A percentile compares a stretch with the other conserved stretches of the same genome.
Conservation (phyloP, 2,797 vertebrate species). For the Pseudochirops corinnae region DNA sequence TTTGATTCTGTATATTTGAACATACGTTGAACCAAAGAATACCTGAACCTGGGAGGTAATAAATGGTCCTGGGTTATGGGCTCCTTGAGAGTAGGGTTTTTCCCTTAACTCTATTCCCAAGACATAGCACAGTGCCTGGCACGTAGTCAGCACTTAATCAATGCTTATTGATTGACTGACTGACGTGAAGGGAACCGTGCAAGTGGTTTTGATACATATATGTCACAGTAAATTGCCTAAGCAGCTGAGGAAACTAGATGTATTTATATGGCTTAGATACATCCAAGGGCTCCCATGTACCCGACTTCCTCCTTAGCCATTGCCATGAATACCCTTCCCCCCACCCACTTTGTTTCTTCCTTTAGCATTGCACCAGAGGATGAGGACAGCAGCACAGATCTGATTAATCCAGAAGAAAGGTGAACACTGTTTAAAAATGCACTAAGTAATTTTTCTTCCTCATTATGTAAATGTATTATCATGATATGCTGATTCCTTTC, state of each 20-base stretch:
- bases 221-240: constrained; percentile 11
- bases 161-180: background rate
- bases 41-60: background rate
- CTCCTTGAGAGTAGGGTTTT: background rate
- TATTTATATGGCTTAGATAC: background rate
- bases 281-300: background rate
- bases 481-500: constrained; percentile 63
- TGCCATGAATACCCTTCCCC: background rate
- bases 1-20: background rate
- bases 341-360: background rate
- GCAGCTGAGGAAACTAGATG: constrained; percentile 10
- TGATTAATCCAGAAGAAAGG: constrained; percentile 60
- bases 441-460: constrained; percentile 65
- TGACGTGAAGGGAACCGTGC: background rate
- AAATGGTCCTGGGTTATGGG: background rate
- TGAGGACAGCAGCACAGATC: background rate
- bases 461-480: constrained; percentile 74
- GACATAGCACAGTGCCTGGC: background rate
- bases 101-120: background rate
- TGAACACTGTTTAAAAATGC: constrained; percentile 59
- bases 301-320: constrained; percentile 9
- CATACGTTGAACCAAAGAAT: background rate
- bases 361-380: background rate
- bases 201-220: background rate
- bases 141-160: background rate